These are phyloP conservation scores for Ciona savignyi DNA, from an alignment of 23 tunicate genomes.

Conservation along the genomic window DNA sequence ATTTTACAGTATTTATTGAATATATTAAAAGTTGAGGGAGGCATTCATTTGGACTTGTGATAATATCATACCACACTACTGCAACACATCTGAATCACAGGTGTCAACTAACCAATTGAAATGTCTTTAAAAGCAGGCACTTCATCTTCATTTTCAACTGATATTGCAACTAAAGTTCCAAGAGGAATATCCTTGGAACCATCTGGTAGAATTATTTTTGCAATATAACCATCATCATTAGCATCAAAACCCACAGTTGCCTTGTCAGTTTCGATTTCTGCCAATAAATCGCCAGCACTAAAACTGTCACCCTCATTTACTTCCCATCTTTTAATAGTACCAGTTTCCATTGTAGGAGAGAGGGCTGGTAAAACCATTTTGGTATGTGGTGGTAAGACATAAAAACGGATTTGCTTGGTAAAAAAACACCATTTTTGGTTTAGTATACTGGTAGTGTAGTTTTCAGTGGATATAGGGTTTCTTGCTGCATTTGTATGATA, in stretches of 20 bases:
- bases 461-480: not conserved
- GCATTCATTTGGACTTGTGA: no score
- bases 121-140: conserved; percentile 73
- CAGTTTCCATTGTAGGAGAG: conserved; percentile 94
- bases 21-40: no score
- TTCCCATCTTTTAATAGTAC: conserved; percentile 86
- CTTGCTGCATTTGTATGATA: not conserved
- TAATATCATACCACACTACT: no score
- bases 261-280: conserved; percentile 93
- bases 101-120: conserved; percentile 49
- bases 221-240: conserved; percentile 81
- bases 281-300: conserved; percentile 82
- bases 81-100: no score
- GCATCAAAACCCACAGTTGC: conserved; percentile 97
- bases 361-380: conserved; percentile 74
- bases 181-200: conserved; percentile 84
- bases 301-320: conserved; percentile 88
- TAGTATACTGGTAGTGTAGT: not conserved
- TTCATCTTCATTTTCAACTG: conserved; percentile 84
- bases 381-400: conserved; percentile 72
- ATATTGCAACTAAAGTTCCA: conserved; percentile 79
- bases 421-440: not conserved
- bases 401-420: conserved; percentile 28
- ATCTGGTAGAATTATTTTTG: conserved; percentile 64
- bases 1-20: no score